phyloP scores from a whole-genome alignment of 2,113 vertebrate genomes.

The Nyctibius bracteatus region DNA sequence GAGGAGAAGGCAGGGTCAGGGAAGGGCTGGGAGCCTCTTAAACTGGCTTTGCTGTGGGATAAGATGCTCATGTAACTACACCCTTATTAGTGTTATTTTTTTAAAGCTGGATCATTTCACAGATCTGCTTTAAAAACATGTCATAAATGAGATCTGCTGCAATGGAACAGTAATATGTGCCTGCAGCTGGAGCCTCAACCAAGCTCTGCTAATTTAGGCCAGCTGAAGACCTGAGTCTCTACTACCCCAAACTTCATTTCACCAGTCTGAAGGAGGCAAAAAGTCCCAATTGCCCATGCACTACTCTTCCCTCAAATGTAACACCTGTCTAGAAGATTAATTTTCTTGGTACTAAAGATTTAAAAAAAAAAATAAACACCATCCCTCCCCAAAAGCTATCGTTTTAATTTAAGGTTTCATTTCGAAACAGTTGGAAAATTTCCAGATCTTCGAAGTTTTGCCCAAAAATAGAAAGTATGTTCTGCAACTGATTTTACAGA shows the following conservation, averaged over 20 bases:
- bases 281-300: not conserved
- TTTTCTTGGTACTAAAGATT: not conserved
- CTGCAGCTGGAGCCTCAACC: not conserved
- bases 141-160: conserved; percentile 63
- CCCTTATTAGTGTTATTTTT: conserved; percentile 68
- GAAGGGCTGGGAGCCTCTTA: conserved; percentile 63
- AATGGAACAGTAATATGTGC: conserved; percentile 15
- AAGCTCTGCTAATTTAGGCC: conserved; percentile 50
- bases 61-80: conserved; percentile 67
- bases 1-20: conserved; percentile 51
- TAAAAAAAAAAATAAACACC: not conserved
- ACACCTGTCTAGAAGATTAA: not conserved
- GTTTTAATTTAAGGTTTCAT: not conserved
- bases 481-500: conserved; percentile 34
- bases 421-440: not conserved
- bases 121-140: conserved; percentile 70
- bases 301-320: not conserved
- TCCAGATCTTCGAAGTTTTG: conserved; percentile 21
- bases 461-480: conserved; percentile 24
- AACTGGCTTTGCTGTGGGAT: conserved; percentile 51
- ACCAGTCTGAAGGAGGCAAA: not conserved
- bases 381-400: not conserved
- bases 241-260: not conserved
- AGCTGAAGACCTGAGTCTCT: conserved; percentile 29
- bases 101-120: conserved; percentile 69